phyloP scores from a whole-genome alignment of 2,113 vertebrate species.

The Theropithecus gelada region DNA sequence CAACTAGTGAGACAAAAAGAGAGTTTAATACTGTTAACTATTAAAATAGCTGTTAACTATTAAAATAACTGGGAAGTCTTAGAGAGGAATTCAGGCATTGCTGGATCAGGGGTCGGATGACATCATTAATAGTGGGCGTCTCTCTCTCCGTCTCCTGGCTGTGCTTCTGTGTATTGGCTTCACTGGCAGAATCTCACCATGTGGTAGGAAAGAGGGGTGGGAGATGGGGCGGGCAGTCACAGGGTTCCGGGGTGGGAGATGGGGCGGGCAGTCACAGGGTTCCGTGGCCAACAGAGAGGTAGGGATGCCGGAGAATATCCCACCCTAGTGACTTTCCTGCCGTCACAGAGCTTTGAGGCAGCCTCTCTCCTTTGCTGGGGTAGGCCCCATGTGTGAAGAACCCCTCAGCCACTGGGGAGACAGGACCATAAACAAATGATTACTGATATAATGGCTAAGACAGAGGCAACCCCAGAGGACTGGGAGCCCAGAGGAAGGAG shows the following conservation, averaged over 20 bases:
- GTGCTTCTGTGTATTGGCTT: not conserved
- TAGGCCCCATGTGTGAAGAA: not conserved
- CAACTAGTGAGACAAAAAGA: not conserved
- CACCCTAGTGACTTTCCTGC: not conserved
- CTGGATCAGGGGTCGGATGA: not conserved
- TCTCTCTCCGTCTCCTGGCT: not conserved
- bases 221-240: too few species aligned
- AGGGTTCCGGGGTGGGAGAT: too few species aligned
- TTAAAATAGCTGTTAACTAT: not conserved
- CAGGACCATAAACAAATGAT: not conserved
- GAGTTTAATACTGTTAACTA: not conserved
- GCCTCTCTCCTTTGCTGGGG: not conserved
- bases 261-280: too few species aligned
- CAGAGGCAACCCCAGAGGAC: not conserved
- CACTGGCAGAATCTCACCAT: not conserved
- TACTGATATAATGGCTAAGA: not conserved
- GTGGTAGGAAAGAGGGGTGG: not conserved
- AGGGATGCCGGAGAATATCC: accelerated
- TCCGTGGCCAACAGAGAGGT: not conserved
- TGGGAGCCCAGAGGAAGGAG: not conserved
- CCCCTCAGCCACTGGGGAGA: not conserved
- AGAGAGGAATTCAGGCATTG: not conserved
- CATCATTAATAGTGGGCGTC: accelerated
- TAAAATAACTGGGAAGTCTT: not conserved
- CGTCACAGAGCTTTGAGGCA: not conserved